Evolutionary conservation across 2,797 vertebrate species (phyloP).

Genomic region (Rousettus madagascariensis): DNA sequence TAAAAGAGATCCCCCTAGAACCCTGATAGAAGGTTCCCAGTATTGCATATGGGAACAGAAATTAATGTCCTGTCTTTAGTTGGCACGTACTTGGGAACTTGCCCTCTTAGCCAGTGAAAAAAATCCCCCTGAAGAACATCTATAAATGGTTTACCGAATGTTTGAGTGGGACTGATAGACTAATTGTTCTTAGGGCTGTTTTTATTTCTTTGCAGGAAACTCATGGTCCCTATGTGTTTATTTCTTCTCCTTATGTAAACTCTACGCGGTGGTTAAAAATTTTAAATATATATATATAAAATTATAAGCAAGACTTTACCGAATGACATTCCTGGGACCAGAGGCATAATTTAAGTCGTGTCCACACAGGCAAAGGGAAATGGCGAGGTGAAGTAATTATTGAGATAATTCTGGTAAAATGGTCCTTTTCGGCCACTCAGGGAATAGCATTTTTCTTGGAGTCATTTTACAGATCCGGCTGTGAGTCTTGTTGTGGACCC

Average conservation of each 20-base stretch:
- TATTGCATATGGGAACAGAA: background rate
- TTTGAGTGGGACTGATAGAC: constrained; percentile 44
- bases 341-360: constrained; percentile 12
- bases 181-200: background rate
- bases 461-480: background rate
- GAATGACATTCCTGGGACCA: background rate
- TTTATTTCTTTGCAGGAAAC: constrained; percentile 26
- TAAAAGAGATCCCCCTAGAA: background rate
- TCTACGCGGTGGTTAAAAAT: constrained; percentile 26
- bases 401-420: constrained; percentile 20
- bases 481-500: background rate
- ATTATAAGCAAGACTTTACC: constrained; percentile 31
- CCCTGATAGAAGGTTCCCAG: background rate
- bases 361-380: background rate
- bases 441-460: background rate
- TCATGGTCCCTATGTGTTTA: background rate
- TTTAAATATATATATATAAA: background rate
- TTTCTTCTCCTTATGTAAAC: constrained; percentile 16
- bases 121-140: background rate
- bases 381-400: background rate
- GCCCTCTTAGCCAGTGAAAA: background rate
- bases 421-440: background rate
- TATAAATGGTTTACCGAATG: background rate
- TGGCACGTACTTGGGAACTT: background rate
- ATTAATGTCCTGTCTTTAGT: background rate